Percentiles rank a stretch among this genome's conserved stretches.
phyloP scores from a whole-genome alignment of 2,888 invertebrate genomes.

The Imbricaverruca yamaguchii region DNA sequence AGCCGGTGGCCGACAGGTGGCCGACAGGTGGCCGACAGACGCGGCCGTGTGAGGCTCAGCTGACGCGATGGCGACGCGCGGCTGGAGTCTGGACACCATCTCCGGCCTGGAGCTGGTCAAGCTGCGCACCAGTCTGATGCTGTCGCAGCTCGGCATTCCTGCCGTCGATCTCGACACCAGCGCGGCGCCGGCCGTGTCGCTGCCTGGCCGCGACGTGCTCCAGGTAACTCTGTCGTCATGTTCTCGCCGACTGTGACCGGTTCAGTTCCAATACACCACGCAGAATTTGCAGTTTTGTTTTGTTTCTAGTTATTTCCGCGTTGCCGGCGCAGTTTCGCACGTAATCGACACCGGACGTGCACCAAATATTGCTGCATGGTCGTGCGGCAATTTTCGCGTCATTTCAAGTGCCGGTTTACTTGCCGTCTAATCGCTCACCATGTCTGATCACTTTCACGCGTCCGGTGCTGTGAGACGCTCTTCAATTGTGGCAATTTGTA shows the following conservation, averaged over 20 bases:
- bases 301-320: neutral
- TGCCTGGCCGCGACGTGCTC: neutral
- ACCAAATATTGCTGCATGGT: neutral
- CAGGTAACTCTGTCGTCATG: conserved; percentile 3
- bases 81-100: neutral
- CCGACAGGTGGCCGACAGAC: too few relatives aligned
- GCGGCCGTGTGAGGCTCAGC: neutral
- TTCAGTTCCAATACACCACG: neutral
- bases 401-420: neutral
- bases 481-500: neutral
- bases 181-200: too few relatives aligned
- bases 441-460: neutral
- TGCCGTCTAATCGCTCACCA: neutral
- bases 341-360: neutral
- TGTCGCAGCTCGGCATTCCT: neutral
- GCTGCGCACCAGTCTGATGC: conserved; percentile 8
- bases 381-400: neutral
- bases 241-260: neutral
- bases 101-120: conserved; percentile 12
- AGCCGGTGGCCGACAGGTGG: neutral
- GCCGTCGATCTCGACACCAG: too few relatives aligned
- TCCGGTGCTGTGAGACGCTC: neutral
- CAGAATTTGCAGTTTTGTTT: too few relatives aligned
- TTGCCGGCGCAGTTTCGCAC: neutral
- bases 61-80: neutral